Evolutionary conservation across 2,888 invertebrate species (phyloP).

Genomic region (Erannis defoliaria): DNA sequence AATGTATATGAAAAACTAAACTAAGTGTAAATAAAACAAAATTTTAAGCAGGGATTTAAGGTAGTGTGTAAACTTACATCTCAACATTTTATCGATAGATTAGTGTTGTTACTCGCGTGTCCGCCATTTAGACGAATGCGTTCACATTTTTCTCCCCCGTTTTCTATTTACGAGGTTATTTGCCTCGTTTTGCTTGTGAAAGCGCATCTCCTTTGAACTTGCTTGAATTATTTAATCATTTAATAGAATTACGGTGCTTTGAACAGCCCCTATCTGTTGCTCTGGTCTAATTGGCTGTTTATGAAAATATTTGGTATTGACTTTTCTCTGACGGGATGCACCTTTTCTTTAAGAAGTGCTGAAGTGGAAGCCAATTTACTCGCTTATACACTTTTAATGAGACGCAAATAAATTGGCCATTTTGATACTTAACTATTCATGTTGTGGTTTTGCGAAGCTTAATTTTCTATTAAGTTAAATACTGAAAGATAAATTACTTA

Average conservation of each 20-base stretch:
- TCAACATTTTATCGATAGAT: slow-evolving; percentile 48
- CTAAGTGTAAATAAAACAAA: no score
- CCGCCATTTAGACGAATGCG: slow-evolving; percentile 63
- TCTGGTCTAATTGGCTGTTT: slow-evolving; percentile 71
- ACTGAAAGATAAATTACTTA: background rate
- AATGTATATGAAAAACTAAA: no score
- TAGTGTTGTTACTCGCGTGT: slow-evolving; percentile 32
- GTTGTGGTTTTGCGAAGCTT: slow-evolving; percentile 4
- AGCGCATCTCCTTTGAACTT: slow-evolving; percentile 84
- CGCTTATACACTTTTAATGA: slow-evolving; percentile 36
- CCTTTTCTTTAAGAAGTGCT: slow-evolving; percentile 43
- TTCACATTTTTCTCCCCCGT: slow-evolving; percentile 69
- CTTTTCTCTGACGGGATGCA: slow-evolving; percentile 57
- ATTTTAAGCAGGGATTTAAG: background rate
- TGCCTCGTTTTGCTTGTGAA: slow-evolving; percentile 80
- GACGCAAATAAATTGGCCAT: slow-evolving; percentile 33
- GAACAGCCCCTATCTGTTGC: slow-evolving; percentile 72
- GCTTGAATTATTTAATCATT: slow-evolving; percentile 84
- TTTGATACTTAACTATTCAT: slow-evolving; percentile 18
- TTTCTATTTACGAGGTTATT: slow-evolving; percentile 73
- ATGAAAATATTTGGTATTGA: slow-evolving; percentile 71
- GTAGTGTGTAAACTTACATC: background rate
- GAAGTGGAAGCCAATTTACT: slow-evolving; percentile 33
- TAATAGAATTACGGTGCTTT: slow-evolving; percentile 81
- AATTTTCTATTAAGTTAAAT: slow-evolving; percentile 4